Percentiles rank a stretch among this genome's conserved stretches.
Conservation (phyloP, 1,140 invertebrate genomes). For the Sarcophaga bullata region DNA sequence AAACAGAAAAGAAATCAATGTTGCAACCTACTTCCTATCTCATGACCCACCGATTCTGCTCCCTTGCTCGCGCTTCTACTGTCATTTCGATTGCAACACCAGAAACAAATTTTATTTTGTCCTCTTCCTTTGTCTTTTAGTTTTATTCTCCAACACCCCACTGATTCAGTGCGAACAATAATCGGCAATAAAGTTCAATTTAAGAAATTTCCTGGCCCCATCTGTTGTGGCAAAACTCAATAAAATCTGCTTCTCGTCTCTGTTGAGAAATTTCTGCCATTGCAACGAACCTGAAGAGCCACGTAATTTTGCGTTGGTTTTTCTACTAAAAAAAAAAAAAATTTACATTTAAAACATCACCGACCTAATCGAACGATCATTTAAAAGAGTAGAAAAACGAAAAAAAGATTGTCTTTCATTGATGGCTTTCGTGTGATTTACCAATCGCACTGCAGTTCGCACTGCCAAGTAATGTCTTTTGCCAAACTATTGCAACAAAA, state of each 20-base stretch:
- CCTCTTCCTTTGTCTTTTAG: no score
- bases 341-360: not conserved
- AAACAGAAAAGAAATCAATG: not conserved
- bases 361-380: not conserved
- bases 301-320: not conserved
- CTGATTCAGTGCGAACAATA: conserved; percentile 1
- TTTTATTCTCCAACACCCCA: not conserved
- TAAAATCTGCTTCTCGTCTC: conserved; percentile 7
- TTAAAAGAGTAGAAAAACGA: not conserved
- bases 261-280: not conserved
- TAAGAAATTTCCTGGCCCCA: not conserved
- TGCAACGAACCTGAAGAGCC: not conserved
- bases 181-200: not conserved
- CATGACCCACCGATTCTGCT: not conserved
- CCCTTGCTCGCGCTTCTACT: not conserved
- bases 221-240: conserved; percentile 16
- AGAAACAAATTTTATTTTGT: no score
- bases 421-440: not conserved
- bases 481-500: no score
- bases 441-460: not conserved
- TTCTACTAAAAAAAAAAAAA: no score
- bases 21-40: not conserved
- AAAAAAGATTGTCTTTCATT: no score
- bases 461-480: no score
- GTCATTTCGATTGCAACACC: not conserved